Evolutionary conservation across 2,888 invertebrate genomes (phyloP).

Genomic region (Antitype chi): DNA sequence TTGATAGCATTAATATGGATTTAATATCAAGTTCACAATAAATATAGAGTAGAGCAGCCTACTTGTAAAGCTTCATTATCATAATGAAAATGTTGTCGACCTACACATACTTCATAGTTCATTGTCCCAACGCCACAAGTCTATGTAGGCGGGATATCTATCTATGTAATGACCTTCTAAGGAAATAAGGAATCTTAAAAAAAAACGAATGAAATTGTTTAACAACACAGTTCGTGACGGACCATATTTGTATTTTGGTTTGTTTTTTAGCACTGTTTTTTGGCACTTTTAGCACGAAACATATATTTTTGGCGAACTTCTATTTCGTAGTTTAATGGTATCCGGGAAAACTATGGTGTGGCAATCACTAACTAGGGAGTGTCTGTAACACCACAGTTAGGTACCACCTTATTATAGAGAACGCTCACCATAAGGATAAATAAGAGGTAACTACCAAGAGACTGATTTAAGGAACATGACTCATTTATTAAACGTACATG

Average conservation of each 20-base stretch:
- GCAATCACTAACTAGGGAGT: background rate
- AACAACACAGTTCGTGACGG: slow-evolving; percentile 42
- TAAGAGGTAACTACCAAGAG: no score
- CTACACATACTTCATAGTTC: slow-evolving; percentile 57
- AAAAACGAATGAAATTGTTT: slow-evolving; percentile 27
- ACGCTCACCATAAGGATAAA: no score
- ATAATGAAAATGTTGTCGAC: slow-evolving; percentile 42
- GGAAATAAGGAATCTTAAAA: slow-evolving; percentile 43
- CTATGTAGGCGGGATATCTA: slow-evolving; percentile 42
- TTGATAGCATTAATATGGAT: slow-evolving; percentile 15
- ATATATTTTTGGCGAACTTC: slow-evolving; percentile 5
- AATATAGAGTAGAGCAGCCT: slow-evolving; percentile 45
- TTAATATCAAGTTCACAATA: slow-evolving; percentile 41
- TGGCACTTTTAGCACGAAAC: slow-evolving; percentile 5
- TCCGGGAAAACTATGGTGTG: background rate
- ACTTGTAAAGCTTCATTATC: slow-evolving; percentile 45
- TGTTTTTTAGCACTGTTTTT: no score
- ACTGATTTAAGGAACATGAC: no score
- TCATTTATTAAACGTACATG: no score
- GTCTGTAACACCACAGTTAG: no score
- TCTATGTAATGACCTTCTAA: slow-evolving; percentile 36
- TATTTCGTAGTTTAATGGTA: slow-evolving; percentile 4
- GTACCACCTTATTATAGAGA: no score
- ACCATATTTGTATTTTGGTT: slow-evolving; percentile 42
- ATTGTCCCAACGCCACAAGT: slow-evolving; percentile 55